Percentiles rank a stretch among this genome's conserved stretches.
These are phyloP conservation scores for Phalacrocorax brasilianus DNA, from an alignment of 2,113 vertebrate genomes.

Conservation along the genomic window DNA sequence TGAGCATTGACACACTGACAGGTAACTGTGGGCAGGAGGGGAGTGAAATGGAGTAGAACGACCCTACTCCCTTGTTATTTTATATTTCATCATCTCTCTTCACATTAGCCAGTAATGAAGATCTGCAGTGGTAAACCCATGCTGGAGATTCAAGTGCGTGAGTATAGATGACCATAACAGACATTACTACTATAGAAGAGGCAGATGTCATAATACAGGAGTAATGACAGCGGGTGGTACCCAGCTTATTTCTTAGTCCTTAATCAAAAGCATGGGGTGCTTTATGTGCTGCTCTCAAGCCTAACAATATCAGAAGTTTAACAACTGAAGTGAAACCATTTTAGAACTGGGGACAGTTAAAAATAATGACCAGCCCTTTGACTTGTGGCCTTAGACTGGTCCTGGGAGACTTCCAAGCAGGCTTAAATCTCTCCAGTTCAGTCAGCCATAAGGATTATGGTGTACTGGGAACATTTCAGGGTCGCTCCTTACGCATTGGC, in stretches of 20 bases:
- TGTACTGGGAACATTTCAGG: not conserved
- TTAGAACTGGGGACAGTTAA: not conserved
- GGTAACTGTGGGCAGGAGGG: conserved; percentile 49
- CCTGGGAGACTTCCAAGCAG: not conserved
- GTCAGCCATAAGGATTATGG: not conserved
- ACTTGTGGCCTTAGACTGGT: not conserved
- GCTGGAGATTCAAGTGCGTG: not conserved
- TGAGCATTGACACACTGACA: conserved; percentile 69
- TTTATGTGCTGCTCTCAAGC: not conserved
- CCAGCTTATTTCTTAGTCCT: not conserved
- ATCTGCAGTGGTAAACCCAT: not conserved
- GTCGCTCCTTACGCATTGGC: not conserved
- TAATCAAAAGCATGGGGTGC: not conserved
- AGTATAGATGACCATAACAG: not conserved
- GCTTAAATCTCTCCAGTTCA: not conserved
- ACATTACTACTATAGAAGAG: not conserved
- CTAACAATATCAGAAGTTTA: not conserved
- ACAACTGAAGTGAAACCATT: not conserved
- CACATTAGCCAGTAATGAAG: not conserved
- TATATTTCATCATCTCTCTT: not conserved
- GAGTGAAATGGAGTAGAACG: not conserved
- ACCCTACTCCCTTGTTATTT: not conserved
- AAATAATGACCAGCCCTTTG: not conserved
- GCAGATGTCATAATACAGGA: not conserved
- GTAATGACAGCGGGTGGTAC: not conserved